Base-by-base conservation (phyloP, 1,140 invertebrate genomes). In the Polyergus mexicanus region DNA sequence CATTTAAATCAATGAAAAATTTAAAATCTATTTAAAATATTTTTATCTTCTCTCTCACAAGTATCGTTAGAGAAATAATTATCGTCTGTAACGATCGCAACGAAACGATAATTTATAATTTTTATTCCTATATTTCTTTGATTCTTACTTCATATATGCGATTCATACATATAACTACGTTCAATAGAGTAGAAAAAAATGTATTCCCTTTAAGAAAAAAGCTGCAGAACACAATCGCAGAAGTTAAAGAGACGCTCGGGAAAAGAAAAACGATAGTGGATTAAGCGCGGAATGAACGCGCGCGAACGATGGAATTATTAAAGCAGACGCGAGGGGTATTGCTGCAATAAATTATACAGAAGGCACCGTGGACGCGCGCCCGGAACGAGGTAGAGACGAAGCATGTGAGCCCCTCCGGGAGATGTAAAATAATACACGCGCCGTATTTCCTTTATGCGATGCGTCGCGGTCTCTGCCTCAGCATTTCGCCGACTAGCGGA, bases 351-450 rank as follows among this genome's bases (percentile, higher is more conserved):
- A 83, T 83, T 83, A 83, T 83, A 83, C 78, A 83, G 78, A 72
- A 84, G 83, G 75, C 44, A 65, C 13, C 38, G 56, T 28, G 11
- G 41, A 65, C 74, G 62, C 56, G 62, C 41, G 51, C 25, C 44
- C 28, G 28, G 60, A 69, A 38, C 60, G 72, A 28, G 71, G 47
- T 62, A 75, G 71, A 75, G 71, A 65, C 81, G 83, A 69, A 60
- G 68, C 7, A 83, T 56, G n/a, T n/a, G 35, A 19, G 0, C 54
- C 85, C 92, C 86, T 87, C 76, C 85, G 91, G 93, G 90, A 92
- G 89, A 91, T 93, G 92, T 91, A 93, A 93, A 94, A 94, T 94
- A 94, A 93, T 94, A 93, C 91, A 88, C 91, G 84, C 76, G 84
- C 76, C 62, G 86, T 90, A 89, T 90, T 90, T 84, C 88, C 89